phyloP scores from a whole-genome alignment of 1,140 invertebrate genomes.

The Holcopasites calliopsidis region DNA sequence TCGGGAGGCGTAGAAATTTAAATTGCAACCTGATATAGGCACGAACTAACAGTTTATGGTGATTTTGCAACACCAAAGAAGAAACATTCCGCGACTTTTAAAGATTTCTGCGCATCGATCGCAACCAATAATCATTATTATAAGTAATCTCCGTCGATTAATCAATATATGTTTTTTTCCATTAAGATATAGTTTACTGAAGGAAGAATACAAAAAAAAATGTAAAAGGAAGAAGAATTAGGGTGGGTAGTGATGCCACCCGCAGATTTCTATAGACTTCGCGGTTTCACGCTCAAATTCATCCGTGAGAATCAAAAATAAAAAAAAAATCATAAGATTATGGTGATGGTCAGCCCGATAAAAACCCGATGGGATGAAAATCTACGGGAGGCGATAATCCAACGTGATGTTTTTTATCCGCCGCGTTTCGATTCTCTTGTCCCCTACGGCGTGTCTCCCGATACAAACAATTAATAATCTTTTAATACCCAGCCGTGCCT shows the following conservation, averaged over 20 bases:
- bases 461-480: slow-evolving; percentile 58
- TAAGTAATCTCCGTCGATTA: slow-evolving; percentile 40
- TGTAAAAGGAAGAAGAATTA: neutral
- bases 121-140: slow-evolving; percentile 21
- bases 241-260: slow-evolving; percentile 38
- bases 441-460: slow-evolving; percentile 27
- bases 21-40: slow-evolving; percentile 31
- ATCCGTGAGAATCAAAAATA: slow-evolving; percentile 32
- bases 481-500: slow-evolving; percentile 49
- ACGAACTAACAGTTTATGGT: slow-evolving; percentile 26
- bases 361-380: slow-evolving; percentile 44
- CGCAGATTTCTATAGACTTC: slow-evolving; percentile 42
- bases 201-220: slow-evolving; percentile 9
- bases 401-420: slow-evolving; percentile 55
- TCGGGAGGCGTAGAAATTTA: neutral
- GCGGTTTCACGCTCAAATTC: slow-evolving; percentile 46
- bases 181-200: slow-evolving; percentile 47
- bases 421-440: neutral
- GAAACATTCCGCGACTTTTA: slow-evolving; percentile 38
- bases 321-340: slow-evolving; percentile 53
- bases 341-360: slow-evolving; percentile 55
- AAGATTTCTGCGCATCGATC: slow-evolving; percentile 14
- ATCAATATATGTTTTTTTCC: slow-evolving; percentile 42
- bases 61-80: slow-evolving; percentile 10
- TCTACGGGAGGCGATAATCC: slow-evolving; percentile 53